These are phyloP conservation scores for Amiota mariae DNA, from an alignment of 2,888 invertebrate species.

Conservation along the genomic window DNA sequence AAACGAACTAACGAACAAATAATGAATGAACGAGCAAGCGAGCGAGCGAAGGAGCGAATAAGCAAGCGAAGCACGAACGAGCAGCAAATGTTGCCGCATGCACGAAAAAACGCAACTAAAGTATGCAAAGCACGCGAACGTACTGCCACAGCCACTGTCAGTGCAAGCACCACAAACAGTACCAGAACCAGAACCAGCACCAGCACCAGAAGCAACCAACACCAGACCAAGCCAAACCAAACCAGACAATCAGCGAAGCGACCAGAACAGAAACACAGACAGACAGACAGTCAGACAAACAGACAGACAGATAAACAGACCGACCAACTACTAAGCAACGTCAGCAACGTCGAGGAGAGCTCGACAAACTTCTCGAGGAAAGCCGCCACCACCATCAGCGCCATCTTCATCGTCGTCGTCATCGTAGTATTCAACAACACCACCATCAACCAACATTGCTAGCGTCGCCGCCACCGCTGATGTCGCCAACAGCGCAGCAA, in stretches of 20 bases:
- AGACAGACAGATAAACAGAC: conserved; percentile 35
- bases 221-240: neutral
- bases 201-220: conserved; percentile 11
- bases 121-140: conserved; percentile 72
- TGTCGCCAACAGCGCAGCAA: conserved; percentile 51
- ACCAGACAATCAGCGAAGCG: neutral
- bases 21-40: conserved; percentile 11
- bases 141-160: conserved; percentile 51
- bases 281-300: conserved; percentile 48
- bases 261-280: neutral
- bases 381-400: conserved; percentile 47
- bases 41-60: neutral
- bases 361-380: conserved; percentile 59
- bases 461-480: conserved; percentile 32
- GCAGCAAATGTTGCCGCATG: conserved; percentile 28
- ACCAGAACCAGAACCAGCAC: conserved; percentile 36
- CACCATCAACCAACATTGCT: conserved; percentile 46
- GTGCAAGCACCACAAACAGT: conserved; percentile 35
- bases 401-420: conserved; percentile 38
- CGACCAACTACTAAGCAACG: neutral
- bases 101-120: conserved; percentile 68
- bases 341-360: conserved; percentile 54
- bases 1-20: neutral
- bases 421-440: conserved; percentile 40
- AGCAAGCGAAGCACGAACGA: conserved; percentile 18